Conservation (phyloP, 30 jellyfish, hydroid and myxozoan genomes). For the Hydractinia symbiolongicarpus region DNA sequence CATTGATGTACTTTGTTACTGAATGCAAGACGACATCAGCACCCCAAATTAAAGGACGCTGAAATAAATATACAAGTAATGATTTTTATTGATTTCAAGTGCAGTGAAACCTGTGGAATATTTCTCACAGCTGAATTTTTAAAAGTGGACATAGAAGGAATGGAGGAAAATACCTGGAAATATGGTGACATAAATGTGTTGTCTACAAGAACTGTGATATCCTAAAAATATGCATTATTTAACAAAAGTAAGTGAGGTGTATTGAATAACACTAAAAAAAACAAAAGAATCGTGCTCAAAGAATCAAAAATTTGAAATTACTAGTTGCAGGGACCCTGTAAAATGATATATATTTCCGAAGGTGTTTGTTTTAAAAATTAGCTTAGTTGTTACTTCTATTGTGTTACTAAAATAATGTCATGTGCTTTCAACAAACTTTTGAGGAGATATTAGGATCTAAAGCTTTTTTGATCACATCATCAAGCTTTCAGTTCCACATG, state of each 20-base stretch:
- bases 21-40: slow-evolving; percentile 94
- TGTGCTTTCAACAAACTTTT: no score
- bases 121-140: background rate
- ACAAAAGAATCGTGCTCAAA: no score
- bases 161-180: slow-evolving; percentile 47
- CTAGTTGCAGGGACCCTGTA: no score
- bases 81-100: background rate
- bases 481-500: no score
- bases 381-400: no score
- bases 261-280: no score
- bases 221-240: slow-evolving; percentile 49
- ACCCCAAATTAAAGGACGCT: slow-evolving; percentile 93
- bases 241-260: background rate
- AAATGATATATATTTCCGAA: no score
- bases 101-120: background rate
- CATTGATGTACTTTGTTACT: slow-evolving; percentile 96
- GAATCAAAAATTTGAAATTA: no score
- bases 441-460: no score
- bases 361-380: no score
- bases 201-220: slow-evolving; percentile 71
- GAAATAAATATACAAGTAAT: slow-evolving; percentile 7
- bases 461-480: no score
- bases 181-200: slow-evolving; percentile 99
- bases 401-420: no score
- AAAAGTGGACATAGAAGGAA: background rate